phyloP scores from a whole-genome alignment of 2,797 vertebrate species.

The Crocodylus rhombifer region DNA sequence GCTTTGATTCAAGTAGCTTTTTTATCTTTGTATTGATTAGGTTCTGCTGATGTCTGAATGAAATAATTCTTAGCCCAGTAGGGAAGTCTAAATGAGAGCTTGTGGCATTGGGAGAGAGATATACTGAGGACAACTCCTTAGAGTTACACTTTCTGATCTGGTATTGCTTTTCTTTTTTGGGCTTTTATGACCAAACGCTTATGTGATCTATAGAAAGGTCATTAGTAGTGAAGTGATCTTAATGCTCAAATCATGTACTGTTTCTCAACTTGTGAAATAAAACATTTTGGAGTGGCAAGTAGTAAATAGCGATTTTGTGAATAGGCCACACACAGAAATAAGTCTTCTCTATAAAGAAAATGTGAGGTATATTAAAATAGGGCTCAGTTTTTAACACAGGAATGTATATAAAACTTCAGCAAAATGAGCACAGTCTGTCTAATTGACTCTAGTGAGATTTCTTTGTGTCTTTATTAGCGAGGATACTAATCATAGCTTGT shows the following conservation, averaged over 20 bases:
- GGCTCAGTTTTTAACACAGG: background rate
- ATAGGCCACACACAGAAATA: background rate
- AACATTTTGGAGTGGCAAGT: rapidly evolving
- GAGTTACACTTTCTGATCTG: background rate
- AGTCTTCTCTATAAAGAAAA: background rate
- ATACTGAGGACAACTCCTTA: background rate
- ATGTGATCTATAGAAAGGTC: rapidly evolving
- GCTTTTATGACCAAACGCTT: background rate
- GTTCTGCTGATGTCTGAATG: background rate
- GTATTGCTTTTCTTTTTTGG: background rate
- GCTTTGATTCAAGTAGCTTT: background rate
- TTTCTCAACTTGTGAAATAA: background rate
- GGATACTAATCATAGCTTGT: background rate
- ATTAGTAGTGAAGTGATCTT: background rate
- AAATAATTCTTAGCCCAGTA: background rate
- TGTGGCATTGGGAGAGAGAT: background rate
- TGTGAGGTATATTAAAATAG: no score
- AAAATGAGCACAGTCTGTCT: background rate
- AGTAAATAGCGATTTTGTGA: background rate
- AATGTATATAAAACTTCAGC: background rate
- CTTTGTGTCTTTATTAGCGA: background rate
- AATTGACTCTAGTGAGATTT: background rate
- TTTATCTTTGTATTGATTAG: background rate
- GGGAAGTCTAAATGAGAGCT: background rate
- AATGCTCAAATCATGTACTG: background rate